Evolutionary conservation across 1,140 invertebrate species (phyloP).

Genomic region (Vanessa atalanta): DNA sequence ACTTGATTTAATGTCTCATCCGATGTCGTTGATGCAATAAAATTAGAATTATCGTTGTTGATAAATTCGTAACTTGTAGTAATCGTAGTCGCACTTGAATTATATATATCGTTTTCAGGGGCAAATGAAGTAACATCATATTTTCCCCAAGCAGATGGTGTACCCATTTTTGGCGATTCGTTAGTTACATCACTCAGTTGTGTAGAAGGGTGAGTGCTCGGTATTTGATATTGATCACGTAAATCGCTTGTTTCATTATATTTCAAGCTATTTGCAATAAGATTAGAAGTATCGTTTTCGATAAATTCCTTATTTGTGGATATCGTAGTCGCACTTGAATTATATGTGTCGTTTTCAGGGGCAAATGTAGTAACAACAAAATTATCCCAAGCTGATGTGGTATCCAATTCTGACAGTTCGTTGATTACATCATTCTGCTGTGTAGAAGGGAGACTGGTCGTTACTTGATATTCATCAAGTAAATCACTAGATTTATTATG

Average conservation of each 20-base stretch:
- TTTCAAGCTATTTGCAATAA: too few relatives aligned
- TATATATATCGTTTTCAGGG: not conserved
- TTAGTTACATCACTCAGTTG: slow-evolving; percentile 34
- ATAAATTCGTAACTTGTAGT: not conserved
- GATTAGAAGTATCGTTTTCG: not conserved
- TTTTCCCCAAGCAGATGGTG: slow-evolving; percentile 7
- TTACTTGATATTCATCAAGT: slow-evolving; percentile 46
- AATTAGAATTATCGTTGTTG: not conserved
- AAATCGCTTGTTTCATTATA: not conserved
- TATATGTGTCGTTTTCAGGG: not conserved
- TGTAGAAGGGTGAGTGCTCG: slow-evolving; percentile 35
- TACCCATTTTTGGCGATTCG: not conserved
- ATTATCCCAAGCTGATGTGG: slow-evolving; percentile 11
- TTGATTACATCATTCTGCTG: slow-evolving; percentile 34
- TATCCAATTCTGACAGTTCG: not conserved
- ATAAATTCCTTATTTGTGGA: not conserved
- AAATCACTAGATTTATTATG: too few relatives aligned
- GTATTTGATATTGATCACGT: slow-evolving; percentile 46
- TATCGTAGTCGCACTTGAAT: not conserved
- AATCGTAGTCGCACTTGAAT: not conserved
- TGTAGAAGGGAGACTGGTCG: slow-evolving; percentile 35
- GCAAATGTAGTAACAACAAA: slow-evolving; percentile 18
- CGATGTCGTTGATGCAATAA: not conserved
- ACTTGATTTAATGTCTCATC: slow-evolving; percentile 3
- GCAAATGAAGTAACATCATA: slow-evolving; percentile 14